Base-by-base conservation (phyloP, 2,888 invertebrate species). In the Zaprionus lineosus region DNA sequence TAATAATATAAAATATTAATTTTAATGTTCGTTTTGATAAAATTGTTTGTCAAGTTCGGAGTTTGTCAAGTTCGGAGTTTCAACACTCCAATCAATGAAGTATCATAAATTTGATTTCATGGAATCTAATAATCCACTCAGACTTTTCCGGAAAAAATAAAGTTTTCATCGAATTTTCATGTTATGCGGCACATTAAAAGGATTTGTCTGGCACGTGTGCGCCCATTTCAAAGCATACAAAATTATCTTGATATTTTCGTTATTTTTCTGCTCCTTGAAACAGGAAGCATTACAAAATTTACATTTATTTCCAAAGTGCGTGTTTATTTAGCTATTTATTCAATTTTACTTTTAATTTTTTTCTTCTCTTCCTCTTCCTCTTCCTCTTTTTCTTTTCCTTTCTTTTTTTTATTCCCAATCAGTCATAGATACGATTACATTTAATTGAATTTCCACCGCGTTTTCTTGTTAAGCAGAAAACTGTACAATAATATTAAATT, bases 351-450 rank as follows among this genome's bases (percentile, higher is more conserved):
- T 62, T 77, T 50, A 39, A 33, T 39, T 60, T 74, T 66, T 56
- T 61, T 50, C 19, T 46, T 15, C 24, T 21, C 21, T 11, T 14
- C 9, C n/a, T 14, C n/a, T 15, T 16, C 11, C 8, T 18, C 21
- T 9, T 6, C 34, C 26, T 31, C 24, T 67, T 55, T 34, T 53
- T 52, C 9, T 46, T 44, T 15, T 5, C 5, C 11, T 14, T 9
- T 24, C 11, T n/a, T 28, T 15, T 9, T 26, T n/a, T 21, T 40
- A 37, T 33, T 58, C 36, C 36, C 74, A 76, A 79, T 78, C 84
- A 70, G 81, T 71, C 83, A 73, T 65, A 76, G 82, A 87, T 87
- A 84, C 86, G 85, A 87, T 87, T 87, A 87, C 86, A 84, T 86
- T 87, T 88, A 88, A 87, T 87, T 86, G 87, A 86, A 88, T 87